A percentile compares a stretch with the other conserved stretches of the same genome.
Conservation (phyloP, 2,888 invertebrate genomes). For the Eupithecia inturbata region DNA sequence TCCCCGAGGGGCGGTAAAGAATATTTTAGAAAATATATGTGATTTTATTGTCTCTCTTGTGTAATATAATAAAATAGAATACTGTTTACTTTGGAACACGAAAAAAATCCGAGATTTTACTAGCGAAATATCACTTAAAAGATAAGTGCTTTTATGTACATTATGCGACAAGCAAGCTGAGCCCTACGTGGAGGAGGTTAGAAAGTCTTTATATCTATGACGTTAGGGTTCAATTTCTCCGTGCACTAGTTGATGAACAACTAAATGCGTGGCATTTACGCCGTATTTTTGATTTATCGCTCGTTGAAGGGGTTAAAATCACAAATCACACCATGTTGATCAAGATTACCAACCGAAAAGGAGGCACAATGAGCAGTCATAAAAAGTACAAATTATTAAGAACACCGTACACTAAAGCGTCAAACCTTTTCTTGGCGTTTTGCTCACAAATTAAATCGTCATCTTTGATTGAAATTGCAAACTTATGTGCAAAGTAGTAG, state of each 20-base stretch:
- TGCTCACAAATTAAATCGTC: not conserved
- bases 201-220: not conserved
- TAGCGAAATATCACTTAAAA: not conserved
- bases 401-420: not conserved
- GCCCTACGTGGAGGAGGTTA: not conserved
- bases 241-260: not conserved
- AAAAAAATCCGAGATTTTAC: not conserved
- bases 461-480: not conserved
- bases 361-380: not conserved
- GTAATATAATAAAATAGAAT: constrained; percentile 21
- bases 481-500: too few species aligned
- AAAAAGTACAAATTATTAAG: constrained; percentile 13
- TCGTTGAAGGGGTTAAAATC: constrained; percentile 2
- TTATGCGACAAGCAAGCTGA: not conserved
- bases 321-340: constrained; percentile 14
- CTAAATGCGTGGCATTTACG: not conserved
- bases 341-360: constrained; percentile 8
- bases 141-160: not conserved
- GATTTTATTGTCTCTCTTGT: constrained; percentile 25
- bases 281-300: not conserved
- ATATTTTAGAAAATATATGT: constrained; percentile 30
- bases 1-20: constrained; percentile 31
- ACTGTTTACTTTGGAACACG: not conserved
- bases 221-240: not conserved
- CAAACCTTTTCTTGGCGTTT: not conserved